phyloP scores from a whole-genome alignment of 1,140 invertebrate genomes.

The Drepana arcuata region DNA sequence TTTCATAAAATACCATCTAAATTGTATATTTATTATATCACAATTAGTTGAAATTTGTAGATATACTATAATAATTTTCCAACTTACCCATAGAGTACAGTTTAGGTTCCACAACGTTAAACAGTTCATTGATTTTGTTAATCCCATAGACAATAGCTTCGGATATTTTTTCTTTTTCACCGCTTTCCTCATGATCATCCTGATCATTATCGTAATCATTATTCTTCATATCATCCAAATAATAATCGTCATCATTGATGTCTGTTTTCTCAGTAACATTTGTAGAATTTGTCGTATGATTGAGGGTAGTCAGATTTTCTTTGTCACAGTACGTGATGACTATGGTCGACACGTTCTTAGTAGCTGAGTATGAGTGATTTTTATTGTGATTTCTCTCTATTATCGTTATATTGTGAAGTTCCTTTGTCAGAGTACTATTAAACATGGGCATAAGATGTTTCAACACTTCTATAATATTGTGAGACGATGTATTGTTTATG shows the following conservation, averaged over 20 bases:
- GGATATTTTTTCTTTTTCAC: conserved; percentile 66
- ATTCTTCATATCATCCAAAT: conserved; percentile 7
- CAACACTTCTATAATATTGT: conserved; percentile 53
- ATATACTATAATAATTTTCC: no score
- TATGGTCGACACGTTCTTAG: conserved; percentile 59
- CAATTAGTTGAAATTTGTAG: no score
- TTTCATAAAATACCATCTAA: no score
- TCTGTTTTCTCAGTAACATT: conserved; percentile 13
- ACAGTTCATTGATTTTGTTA: conserved; percentile 77
- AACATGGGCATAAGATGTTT: conserved; percentile 59
- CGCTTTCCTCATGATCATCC: conserved; percentile 12
- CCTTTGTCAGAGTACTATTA: conserved; percentile 46
- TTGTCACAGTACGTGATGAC: conserved; percentile 65
- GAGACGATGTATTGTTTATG: conserved; percentile 27
- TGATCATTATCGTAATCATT: conserved; percentile 23
- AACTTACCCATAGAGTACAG: conserved; percentile 79
- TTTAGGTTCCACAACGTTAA: conserved; percentile 77
- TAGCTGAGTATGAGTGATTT: conserved; percentile 48
- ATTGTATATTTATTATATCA: no score
- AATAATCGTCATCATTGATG: conserved; percentile 1
- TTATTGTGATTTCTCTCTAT: conserved; percentile 52
- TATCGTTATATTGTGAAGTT: conserved; percentile 59
- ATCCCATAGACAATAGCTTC: conserved; percentile 78
- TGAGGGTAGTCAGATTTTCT: conserved; percentile 55
- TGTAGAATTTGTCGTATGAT: conserved; percentile 15